These are phyloP conservation scores for Megamerina dolium DNA, from an alignment of 2,888 invertebrate species.

Conservation along the genomic window DNA sequence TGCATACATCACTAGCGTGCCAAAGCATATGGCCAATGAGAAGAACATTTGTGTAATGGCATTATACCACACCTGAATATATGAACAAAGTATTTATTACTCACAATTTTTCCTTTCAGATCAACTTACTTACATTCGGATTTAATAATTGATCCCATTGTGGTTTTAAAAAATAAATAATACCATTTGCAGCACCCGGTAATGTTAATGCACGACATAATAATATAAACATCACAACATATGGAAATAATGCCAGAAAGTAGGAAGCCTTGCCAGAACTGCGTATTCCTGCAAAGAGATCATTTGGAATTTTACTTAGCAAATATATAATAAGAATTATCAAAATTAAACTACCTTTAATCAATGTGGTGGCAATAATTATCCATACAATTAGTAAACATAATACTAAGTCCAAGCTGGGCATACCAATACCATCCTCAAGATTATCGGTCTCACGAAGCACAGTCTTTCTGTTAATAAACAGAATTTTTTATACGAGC, in stretches of 20 bases:
- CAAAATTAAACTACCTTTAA: slow-evolving; percentile 43
- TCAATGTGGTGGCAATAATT: slow-evolving; percentile 52
- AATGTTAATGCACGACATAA: slow-evolving; percentile 56
- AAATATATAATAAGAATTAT: background rate
- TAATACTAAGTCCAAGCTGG: slow-evolving; percentile 53
- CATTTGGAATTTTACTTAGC: background rate
- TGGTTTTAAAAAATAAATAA: slow-evolving; percentile 60
- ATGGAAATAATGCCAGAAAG: slow-evolving; percentile 65
- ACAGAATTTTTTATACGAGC: too few species aligned
- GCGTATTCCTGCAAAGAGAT: slow-evolving; percentile 47
- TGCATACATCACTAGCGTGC: slow-evolving; percentile 57
- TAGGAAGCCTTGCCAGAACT: slow-evolving; percentile 62
- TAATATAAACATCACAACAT: slow-evolving; percentile 56
- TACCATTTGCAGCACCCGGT: slow-evolving; percentile 57
- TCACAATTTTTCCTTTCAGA: background rate
- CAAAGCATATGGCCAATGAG: slow-evolving; percentile 58
- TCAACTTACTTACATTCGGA: slow-evolving; percentile 28
- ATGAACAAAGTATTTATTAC: background rate
- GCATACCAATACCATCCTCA: slow-evolving; percentile 52
- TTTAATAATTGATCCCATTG: slow-evolving; percentile 53
- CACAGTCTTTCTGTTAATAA: slow-evolving; percentile 50
- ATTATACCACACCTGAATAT: slow-evolving; percentile 57
- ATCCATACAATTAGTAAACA: slow-evolving; percentile 55
- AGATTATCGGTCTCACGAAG: slow-evolving; percentile 51
- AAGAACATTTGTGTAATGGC: slow-evolving; percentile 62